These are phyloP conservation scores for Smittia sp. DNA, from an alignment of 2,888 invertebrate genomes.

Conservation along the genomic window DNA sequence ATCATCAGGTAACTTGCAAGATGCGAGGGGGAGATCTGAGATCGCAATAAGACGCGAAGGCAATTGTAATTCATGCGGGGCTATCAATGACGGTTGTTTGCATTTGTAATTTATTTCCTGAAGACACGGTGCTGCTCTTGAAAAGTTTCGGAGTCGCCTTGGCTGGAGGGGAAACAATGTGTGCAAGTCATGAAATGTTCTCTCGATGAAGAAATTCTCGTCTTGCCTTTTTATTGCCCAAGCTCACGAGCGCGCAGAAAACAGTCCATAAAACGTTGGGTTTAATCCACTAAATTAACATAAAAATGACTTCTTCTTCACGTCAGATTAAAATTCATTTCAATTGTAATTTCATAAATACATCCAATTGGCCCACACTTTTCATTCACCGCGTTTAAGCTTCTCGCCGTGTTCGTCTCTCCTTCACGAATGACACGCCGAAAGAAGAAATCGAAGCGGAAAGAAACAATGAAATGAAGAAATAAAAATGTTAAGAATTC, in stretches of 20 bases:
- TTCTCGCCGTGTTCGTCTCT: background rate
- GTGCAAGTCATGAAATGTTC: background rate
- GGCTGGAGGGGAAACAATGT: conserved; percentile 12
- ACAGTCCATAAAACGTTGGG: conserved; percentile 10
- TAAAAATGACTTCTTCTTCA: conserved; percentile 16
- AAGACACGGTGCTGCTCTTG: background rate
- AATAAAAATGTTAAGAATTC: conserved; percentile 22
- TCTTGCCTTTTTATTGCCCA: background rate
- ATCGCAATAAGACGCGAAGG: background rate
- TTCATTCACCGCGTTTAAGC: background rate
- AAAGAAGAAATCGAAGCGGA: conserved; percentile 7
- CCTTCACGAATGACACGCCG: background rate
- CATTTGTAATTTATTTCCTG: conserved; percentile 20
- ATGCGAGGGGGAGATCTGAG: background rate
- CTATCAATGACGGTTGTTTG: conserved; percentile 24
- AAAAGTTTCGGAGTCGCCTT: background rate
- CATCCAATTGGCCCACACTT: conserved; percentile 28
- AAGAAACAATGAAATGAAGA: conserved; percentile 6
- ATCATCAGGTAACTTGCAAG: background rate
- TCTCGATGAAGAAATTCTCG: conserved; percentile 1
- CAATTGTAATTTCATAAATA: conserved; percentile 33
- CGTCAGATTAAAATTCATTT: conserved; percentile 25
- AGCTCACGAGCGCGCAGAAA: conserved; percentile 11
- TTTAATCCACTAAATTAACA: conserved; percentile 27
- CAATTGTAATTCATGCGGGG: conserved; percentile 4